Evolutionary conservation across 1,140 invertebrate species (phyloP).

Genomic region (Phymorhynchus buccinoides): DNA sequence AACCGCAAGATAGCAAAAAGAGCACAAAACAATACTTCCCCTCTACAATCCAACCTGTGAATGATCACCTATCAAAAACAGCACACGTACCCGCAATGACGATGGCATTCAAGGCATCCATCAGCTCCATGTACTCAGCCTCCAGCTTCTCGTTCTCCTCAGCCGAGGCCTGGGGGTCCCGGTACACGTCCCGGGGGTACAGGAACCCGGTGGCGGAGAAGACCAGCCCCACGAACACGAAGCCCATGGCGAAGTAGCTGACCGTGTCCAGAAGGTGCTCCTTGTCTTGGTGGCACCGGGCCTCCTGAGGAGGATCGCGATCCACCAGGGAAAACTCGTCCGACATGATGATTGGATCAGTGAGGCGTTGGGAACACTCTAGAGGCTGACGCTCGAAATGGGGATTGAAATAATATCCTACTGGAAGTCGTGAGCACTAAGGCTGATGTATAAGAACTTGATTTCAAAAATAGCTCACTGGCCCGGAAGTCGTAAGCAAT

Average conservation of each 20-base stretch:
- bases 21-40: too few relatives aligned
- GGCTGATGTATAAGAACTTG: too few relatives aligned
- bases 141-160: conserved; percentile 36
- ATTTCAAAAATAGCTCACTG: too few relatives aligned
- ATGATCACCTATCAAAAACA: not conserved
- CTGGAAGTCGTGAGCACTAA: too few relatives aligned
- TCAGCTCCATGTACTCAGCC: conserved; percentile 38
- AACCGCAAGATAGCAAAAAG: not conserved
- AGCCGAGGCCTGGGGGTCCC: conserved; percentile 29
- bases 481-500: too few relatives aligned
- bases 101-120: conserved; percentile 28
- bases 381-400: too few relatives aligned
- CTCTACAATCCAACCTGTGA: too few relatives aligned
- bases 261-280: not conserved
- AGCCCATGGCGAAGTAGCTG: conserved; percentile 35
- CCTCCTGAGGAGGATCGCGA: not conserved
- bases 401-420: too few relatives aligned
- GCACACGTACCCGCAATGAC: conserved; percentile 24
- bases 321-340: not conserved
- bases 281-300: not conserved
- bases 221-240: conserved; percentile 37
- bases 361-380: too few relatives aligned
- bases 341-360: conserved; percentile 13
- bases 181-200: conserved; percentile 35
- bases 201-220: conserved; percentile 42